phyloP scores from a whole-genome alignment of 2,113 vertebrate species.

The Ctenodactylus gundi region DNA sequence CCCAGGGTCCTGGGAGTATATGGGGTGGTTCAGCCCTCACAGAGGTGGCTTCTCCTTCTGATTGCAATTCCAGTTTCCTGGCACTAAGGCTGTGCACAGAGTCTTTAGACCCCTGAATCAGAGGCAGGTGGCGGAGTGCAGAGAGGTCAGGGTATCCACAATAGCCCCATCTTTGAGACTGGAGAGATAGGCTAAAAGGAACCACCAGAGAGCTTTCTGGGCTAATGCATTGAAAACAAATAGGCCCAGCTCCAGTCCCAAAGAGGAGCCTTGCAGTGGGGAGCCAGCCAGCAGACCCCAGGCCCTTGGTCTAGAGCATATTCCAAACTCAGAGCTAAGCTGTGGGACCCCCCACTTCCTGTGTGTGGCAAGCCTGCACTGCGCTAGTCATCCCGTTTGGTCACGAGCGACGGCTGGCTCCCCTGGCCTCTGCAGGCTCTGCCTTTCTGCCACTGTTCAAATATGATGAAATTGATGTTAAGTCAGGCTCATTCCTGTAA shows the following conservation, averaged over 20 bases:
- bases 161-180: neutral
- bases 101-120: neutral
- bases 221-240: neutral
- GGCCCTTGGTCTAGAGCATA: neutral
- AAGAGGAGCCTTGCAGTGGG: neutral
- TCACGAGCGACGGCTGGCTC: neutral
- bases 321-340: neutral
- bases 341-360: neutral
- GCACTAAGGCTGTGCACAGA: neutral
- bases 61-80: neutral
- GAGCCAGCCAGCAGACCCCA: neutral
- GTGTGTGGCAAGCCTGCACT: neutral
- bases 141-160: neutral
- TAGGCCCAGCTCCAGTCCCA: neutral
- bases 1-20: neutral
- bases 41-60: neutral
- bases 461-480: constrained; percentile 4
- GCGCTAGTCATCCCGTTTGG: neutral
- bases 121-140: neutral
- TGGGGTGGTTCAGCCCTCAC: neutral
- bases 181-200: neutral
- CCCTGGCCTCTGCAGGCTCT: neutral
- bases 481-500: constrained; percentile 37
- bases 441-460: neutral
- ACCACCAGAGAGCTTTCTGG: neutral